Percentiles rank a stretch among this genome's conserved stretches.
phyloP scores from a whole-genome alignment of 1,140 invertebrate species.

The Drosophila fuyamai region DNA sequence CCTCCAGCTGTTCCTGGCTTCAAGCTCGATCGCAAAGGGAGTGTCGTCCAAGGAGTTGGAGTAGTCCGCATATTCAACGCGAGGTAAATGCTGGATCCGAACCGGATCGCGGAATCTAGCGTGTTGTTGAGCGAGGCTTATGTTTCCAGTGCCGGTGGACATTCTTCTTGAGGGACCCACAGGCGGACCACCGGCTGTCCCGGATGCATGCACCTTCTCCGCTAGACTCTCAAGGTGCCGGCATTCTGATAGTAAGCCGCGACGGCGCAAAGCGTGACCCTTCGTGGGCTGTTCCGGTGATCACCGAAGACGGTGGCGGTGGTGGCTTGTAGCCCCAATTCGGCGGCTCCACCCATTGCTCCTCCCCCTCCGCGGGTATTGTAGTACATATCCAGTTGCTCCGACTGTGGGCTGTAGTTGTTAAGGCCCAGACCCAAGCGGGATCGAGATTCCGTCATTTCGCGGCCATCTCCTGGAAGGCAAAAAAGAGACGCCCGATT shows the following conservation, averaged over 20 bases:
- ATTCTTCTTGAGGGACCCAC: conserved; percentile 86
- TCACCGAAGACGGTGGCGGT: conserved; percentile 91
- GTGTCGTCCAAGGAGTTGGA: conserved; percentile 89
- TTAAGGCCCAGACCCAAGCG: conserved; percentile 89
- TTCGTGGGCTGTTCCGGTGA: conserved; percentile 95
- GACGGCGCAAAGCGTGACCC: conserved; percentile 91
- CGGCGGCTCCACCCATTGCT: conserved; percentile 85
- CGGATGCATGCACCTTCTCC: conserved; percentile 94
- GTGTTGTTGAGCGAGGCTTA: conserved; percentile 79
- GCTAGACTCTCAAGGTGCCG: conserved; percentile 92
- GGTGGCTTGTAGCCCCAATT: conserved; percentile 87
- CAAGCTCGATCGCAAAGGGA: conserved; percentile 91
- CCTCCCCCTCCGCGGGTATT: conserved; percentile 87
- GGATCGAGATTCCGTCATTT: conserved; percentile 90
- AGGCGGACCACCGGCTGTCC: conserved; percentile 75
- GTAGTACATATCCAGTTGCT: conserved; percentile 92
- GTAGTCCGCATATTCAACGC: conserved; percentile 91
- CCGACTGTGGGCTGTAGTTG: conserved; percentile 88
- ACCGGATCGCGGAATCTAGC: conserved; percentile 89
- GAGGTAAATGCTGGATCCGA: conserved; percentile 93
- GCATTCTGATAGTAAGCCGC: conserved; percentile 94
- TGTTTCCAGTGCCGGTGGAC: conserved; percentile 85
- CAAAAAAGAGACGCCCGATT: conserved; percentile 37
- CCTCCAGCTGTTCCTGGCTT: conserved; percentile 87
- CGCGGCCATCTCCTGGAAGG: conserved; percentile 88